These are phyloP conservation scores for Nylanderia fulva DNA, from an alignment of 1,140 invertebrate genomes.

Conservation along the genomic window DNA sequence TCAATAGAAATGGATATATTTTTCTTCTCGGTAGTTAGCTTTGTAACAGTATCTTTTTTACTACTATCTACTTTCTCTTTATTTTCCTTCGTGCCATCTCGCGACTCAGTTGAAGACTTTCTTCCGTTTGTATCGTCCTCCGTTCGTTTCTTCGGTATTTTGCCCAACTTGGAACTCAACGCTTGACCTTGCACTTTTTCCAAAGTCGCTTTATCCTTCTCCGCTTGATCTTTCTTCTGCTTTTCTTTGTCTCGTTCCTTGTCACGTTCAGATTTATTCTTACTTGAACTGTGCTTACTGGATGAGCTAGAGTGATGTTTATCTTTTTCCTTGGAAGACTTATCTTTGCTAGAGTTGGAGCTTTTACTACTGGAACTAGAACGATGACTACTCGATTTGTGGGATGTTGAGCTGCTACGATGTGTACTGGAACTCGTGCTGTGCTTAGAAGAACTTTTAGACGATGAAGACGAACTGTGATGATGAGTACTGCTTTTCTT, in stretches of 20 bases:
- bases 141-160: slow-evolving; percentile 90
- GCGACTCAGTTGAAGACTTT: slow-evolving; percentile 79
- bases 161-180: slow-evolving; percentile 89
- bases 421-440: slow-evolving; percentile 77
- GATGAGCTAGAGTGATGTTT: slow-evolving; percentile 81
- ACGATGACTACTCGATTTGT: slow-evolving; percentile 80
- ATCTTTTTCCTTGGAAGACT: slow-evolving; percentile 83
- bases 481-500: slow-evolving; percentile 85
- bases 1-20: slow-evolving; percentile 93
- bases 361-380: slow-evolving; percentile 78
- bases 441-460: slow-evolving; percentile 83
- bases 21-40: slow-evolving; percentile 85
- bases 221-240: slow-evolving; percentile 86
- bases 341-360: slow-evolving; percentile 79
- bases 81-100: slow-evolving; percentile 81
- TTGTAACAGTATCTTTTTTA: slow-evolving; percentile 77
- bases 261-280: slow-evolving; percentile 80
- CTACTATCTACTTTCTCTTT: slow-evolving; percentile 78
- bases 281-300: slow-evolving; percentile 82
- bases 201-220: slow-evolving; percentile 89
- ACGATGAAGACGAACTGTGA: slow-evolving; percentile 86
- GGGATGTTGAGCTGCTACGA: slow-evolving; percentile 83
- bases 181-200: slow-evolving; percentile 89
- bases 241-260: slow-evolving; percentile 85
- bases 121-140: slow-evolving; percentile 78